These are phyloP conservation scores for Cochlearius cochlearius DNA, from an alignment of 2,113 vertebrate genomes.

Conservation along the genomic window DNA sequence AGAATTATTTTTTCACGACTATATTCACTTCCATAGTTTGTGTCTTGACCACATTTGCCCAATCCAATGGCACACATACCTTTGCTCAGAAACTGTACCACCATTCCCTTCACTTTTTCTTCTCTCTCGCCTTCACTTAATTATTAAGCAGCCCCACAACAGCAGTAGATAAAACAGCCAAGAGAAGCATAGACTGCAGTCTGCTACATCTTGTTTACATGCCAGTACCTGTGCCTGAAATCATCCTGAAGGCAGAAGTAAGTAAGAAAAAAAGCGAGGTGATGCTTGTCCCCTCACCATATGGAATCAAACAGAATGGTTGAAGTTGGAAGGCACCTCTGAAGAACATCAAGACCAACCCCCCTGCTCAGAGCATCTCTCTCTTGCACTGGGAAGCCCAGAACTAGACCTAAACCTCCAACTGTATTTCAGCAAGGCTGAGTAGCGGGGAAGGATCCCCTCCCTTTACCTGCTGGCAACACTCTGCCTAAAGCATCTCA, in stretches of 20 bases:
- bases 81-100: background rate
- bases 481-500: background rate
- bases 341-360: background rate
- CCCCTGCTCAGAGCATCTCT: background rate
- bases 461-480: background rate
- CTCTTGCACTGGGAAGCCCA: background rate
- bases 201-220: background rate
- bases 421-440: background rate
- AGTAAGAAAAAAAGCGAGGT: background rate
- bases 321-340: background rate
- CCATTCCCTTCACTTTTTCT: background rate
- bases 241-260: background rate
- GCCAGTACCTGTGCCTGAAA: background rate
- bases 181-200: background rate
- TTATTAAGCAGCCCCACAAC: background rate
- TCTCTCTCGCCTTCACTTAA: background rate
- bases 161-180: background rate
- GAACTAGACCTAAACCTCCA: background rate
- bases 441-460: background rate
- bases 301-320: background rate
- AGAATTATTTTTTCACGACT: background rate
- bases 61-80: background rate
- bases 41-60: background rate
- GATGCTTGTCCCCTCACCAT: background rate
- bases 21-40: background rate